Conservation (phyloP, 1,140 invertebrate genomes). For the Anoplolepis gracilipes region DNA sequence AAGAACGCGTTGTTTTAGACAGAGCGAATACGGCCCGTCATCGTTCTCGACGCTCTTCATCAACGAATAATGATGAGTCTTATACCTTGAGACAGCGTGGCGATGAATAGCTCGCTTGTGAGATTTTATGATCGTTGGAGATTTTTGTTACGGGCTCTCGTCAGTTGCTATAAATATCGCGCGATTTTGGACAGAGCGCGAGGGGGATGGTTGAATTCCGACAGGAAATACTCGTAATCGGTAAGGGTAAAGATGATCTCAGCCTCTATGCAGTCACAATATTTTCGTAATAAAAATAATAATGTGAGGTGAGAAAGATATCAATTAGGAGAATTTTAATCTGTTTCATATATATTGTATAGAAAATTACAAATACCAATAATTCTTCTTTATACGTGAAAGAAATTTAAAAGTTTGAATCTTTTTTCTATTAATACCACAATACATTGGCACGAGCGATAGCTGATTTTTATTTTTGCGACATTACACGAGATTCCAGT, state of each 20-base stretch:
- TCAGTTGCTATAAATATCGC: slow-evolving; percentile 50
- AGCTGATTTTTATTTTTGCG: slow-evolving; percentile 63
- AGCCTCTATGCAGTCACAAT: not conserved
- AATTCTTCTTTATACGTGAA: not conserved
- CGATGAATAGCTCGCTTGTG: slow-evolving; percentile 76
- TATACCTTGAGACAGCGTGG: slow-evolving; percentile 72
- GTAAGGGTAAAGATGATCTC: not conserved
- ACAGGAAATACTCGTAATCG: slow-evolving; percentile 27
- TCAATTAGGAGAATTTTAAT: slow-evolving; percentile 1
- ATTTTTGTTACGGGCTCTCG: slow-evolving; percentile 50
- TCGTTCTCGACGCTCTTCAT: slow-evolving; percentile 78
- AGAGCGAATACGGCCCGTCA: slow-evolving; percentile 71
- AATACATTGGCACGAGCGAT: slow-evolving; percentile 27
- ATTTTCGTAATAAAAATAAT: not conserved
- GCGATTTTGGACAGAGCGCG: not conserved
- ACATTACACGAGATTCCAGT: slow-evolving; percentile 33
- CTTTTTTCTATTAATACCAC: slow-evolving; percentile 44
- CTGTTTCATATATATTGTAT: not conserved
- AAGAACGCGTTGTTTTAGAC: slow-evolving; percentile 78
- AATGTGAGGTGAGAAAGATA: not conserved
- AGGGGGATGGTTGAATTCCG: not conserved
- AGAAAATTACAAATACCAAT: not conserved
- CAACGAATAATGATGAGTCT: slow-evolving; percentile 80
- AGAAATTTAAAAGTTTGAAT: not conserved
- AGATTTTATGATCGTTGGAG: slow-evolving; percentile 61